Evolutionary conservation across 2,113 vertebrate genomes (phyloP).

Genomic region (Brachypodius melanocephalos): DNA sequence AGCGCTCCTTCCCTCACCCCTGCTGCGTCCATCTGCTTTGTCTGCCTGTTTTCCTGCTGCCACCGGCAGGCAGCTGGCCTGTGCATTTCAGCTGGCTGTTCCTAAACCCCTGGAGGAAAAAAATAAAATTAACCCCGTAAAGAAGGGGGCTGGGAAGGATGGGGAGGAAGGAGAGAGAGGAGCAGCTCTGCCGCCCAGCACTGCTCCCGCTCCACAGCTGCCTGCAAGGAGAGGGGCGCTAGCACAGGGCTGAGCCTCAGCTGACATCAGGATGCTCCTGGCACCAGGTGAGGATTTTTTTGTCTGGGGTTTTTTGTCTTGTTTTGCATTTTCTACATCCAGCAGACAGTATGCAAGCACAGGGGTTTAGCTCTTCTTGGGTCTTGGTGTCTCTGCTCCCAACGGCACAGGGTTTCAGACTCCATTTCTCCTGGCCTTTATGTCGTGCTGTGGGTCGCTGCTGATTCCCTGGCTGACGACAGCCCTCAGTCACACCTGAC

Average conservation of each 20-base stretch:
- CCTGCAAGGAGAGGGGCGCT: background rate
- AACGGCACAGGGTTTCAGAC: background rate
- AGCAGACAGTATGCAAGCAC: background rate
- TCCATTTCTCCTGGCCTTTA: background rate
- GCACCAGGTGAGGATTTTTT: background rate
- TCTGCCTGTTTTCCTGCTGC: slow-evolving; percentile 67
- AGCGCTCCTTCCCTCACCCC: slow-evolving; percentile 62
- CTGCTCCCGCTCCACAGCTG: background rate
- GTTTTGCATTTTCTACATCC: background rate
- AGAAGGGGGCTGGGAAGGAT: slow-evolving; percentile 28
- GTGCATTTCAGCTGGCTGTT: slow-evolving; percentile 42
- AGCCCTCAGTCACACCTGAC: background rate
- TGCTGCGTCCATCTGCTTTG: slow-evolving; percentile 72
- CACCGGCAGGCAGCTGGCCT: slow-evolving; percentile 69
- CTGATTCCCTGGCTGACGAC: accelerated
- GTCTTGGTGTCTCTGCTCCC: background rate
- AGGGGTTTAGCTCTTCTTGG: background rate
- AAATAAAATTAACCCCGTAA: slow-evolving; percentile 55
- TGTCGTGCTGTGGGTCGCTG: background rate
- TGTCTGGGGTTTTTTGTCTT: background rate
- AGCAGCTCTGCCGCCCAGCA: background rate
- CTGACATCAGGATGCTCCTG: background rate
- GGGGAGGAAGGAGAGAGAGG: background rate
- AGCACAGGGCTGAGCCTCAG: background rate
- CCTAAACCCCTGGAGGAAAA: slow-evolving; percentile 59